Percentiles rank a stretch among this genome's conserved stretches.
These are phyloP conservation scores for Hycleus phaleratus DNA, from an alignment of 1,140 invertebrate genomes.

Conservation along the genomic window DNA sequence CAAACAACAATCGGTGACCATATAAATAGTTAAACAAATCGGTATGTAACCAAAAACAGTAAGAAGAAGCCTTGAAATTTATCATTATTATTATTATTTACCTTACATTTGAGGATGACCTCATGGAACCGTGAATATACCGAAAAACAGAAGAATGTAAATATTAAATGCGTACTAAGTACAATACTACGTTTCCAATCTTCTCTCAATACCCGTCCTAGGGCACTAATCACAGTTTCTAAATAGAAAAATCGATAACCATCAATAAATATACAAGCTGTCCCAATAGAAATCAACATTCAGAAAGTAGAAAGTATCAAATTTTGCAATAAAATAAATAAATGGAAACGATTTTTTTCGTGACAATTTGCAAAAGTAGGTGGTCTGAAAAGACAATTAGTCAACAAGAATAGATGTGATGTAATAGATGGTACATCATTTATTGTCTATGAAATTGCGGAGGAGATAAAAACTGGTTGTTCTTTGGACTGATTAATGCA, in stretches of 20 bases:
- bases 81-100: slow-evolving; percentile 36
- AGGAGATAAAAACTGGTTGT: too few relatives aligned
- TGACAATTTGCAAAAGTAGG: neutral
- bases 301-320: neutral
- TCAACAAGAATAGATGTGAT: too few relatives aligned
- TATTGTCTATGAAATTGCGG: too few relatives aligned
- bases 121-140: slow-evolving; percentile 94
- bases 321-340: neutral
- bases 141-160: slow-evolving; percentile 96
- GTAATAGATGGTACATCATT: too few relatives aligned
- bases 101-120: slow-evolving; percentile 83
- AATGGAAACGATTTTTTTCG: neutral
- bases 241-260: slow-evolving; percentile 5
- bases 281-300: neutral
- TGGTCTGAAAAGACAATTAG: too few relatives aligned
- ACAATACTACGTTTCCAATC: slow-evolving; percentile 96
- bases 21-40: too few relatives aligned
- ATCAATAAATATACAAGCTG: slow-evolving; percentile 29
- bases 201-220: slow-evolving; percentile 90
- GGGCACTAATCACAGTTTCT: slow-evolving; percentile 93
- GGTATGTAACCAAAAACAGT: too few relatives aligned
- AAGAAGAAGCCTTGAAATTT: neutral
- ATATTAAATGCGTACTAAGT: slow-evolving; percentile 92
- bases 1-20: too few relatives aligned
- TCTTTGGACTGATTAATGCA: too few relatives aligned